Base-by-base conservation (phyloP, 1,140 invertebrate genomes). In the Arion vulgaris region DNA sequence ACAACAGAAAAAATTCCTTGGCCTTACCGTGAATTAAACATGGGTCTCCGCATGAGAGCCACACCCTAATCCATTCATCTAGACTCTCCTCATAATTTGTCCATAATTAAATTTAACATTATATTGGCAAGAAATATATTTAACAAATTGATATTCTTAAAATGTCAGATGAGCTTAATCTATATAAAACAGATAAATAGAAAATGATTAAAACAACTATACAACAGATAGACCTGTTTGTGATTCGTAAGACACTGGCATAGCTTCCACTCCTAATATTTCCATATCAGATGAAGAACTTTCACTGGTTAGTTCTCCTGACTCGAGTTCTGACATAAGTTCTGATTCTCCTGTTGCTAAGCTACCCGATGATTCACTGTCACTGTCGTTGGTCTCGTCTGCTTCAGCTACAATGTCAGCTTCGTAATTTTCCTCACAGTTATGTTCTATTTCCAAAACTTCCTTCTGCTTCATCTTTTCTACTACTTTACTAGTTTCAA, bases 281-380 rank as follows among this genome's bases (percentile, higher is more conserved):
- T 72, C 26, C 36, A 62, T 34, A 19, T 75, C 49, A 28, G 51
- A 75, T n/a, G 41, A 11, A 66, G 26, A 38, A 45, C 71, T 82
- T 7, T 82, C 72, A 80, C 36, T 39, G 11, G 66, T 73, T 39
- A 85, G 41, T 39, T 87, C 86, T 36, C 84, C 84, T 26, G 87
- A 84, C 72, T 87, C 85, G n/a, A n/a, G n/a, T n/a, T n/a, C n/a
- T n/a, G n/a, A n/a, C 32, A 91, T 91, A 90, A 88, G 94, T 92
- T 91, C 93, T 93, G 92, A 94, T 92, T 92, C 93, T 69, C 53
- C 80, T 51, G 72, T 80, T 19, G 74, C 75, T 32, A 81, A 41
- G 76, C 81, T 84, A 34, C 72, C 81, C 68, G 82, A 85, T n/a
- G 78, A 83, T 17, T 80, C 81, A 19, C 62, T 66, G 45, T 36